These are phyloP conservation scores for Tubiluchus corallicola DNA, from an alignment of 2,888 invertebrate species.

Conservation along the genomic window DNA sequence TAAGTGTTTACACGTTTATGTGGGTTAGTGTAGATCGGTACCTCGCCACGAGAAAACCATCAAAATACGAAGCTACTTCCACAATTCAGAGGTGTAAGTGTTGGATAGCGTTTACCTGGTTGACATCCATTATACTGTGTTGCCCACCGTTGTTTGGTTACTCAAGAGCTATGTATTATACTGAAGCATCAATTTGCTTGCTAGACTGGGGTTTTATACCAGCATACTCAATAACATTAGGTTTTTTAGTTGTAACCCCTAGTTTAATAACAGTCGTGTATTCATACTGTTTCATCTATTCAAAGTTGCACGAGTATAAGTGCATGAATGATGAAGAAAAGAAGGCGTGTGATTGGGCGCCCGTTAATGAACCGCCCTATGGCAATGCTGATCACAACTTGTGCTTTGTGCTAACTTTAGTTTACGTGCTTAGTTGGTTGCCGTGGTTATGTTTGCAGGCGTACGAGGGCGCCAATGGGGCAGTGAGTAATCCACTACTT, in stretches of 20 bases:
- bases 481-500: too few species aligned
- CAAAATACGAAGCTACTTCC: slow-evolving; percentile 84
- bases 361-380: too few species aligned
- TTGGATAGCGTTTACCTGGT: slow-evolving; percentile 97
- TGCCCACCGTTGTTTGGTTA: slow-evolving; percentile 74
- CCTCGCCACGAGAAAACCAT: slow-evolving; percentile 66
- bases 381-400: slow-evolving; percentile 88
- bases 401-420: slow-evolving; percentile 73
- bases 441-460: slow-evolving; percentile 70
- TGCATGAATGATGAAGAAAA: too few species aligned
- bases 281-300: slow-evolving; percentile 85
- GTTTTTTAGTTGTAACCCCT: slow-evolving; percentile 74
- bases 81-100: slow-evolving; percentile 74
- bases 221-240: slow-evolving; percentile 80
- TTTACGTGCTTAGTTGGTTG: slow-evolving; percentile 84
- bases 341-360: too few species aligned
- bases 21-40: slow-evolving; percentile 92
- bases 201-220: slow-evolving; percentile 90
- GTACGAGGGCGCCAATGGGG: slow-evolving; percentile 44
- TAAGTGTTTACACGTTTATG: slow-evolving; percentile 88
- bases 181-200: slow-evolving; percentile 78
- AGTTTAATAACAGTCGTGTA: slow-evolving; percentile 83
- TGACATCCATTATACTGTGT: slow-evolving; percentile 83
- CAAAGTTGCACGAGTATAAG: slow-evolving; percentile 74
- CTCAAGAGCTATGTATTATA: slow-evolving; percentile 55